Conservation (phyloP, 2,797 vertebrate species). For the Chelon labrosus region DNA sequence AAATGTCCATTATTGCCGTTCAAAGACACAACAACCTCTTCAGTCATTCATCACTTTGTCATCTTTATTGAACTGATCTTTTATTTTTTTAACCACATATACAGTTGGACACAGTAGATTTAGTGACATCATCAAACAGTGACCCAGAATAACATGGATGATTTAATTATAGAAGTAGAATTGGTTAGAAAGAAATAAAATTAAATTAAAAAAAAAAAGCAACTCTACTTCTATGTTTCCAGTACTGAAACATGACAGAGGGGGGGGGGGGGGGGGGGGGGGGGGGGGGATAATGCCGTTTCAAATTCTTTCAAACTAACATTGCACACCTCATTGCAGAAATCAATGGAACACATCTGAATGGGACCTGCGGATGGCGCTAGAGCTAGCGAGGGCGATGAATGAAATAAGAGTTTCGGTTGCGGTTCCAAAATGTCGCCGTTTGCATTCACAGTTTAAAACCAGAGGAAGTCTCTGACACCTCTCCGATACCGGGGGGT, state of each 20-base stretch:
- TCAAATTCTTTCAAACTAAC: conserved; percentile 49
- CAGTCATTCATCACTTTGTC: conserved; percentile 60
- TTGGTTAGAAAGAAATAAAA: conserved; percentile 4
- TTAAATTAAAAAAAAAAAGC: not conserved
- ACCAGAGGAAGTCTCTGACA: conserved; percentile 53
- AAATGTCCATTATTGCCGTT: not conserved
- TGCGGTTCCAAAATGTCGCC: conserved; percentile 31
- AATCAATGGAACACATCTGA: conserved; percentile 30
- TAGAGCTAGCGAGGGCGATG: conserved; percentile 20
- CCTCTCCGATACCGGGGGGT: conserved; percentile 25
- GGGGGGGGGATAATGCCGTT: conserved; percentile 8
- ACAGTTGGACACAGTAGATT: conserved; percentile 78
- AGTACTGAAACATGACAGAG: conserved; percentile 54
- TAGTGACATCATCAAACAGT: conserved; percentile 82
- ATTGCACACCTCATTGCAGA: conserved; percentile 35
- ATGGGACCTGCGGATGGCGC: conserved; percentile 33
- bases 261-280: too few species aligned
- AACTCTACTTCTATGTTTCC: conserved; percentile 47
- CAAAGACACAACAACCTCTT: conserved; percentile 23
- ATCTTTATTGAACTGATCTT: conserved; percentile 78
- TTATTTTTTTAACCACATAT: conserved; percentile 72
- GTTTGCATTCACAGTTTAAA: conserved; percentile 76
- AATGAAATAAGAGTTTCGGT: conserved; percentile 52
- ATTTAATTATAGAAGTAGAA: conserved; percentile 59
- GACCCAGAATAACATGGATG: conserved; percentile 64